phyloP scores from a whole-genome alignment of 2,797 vertebrate genomes.

The Xenops minutus region DNA sequence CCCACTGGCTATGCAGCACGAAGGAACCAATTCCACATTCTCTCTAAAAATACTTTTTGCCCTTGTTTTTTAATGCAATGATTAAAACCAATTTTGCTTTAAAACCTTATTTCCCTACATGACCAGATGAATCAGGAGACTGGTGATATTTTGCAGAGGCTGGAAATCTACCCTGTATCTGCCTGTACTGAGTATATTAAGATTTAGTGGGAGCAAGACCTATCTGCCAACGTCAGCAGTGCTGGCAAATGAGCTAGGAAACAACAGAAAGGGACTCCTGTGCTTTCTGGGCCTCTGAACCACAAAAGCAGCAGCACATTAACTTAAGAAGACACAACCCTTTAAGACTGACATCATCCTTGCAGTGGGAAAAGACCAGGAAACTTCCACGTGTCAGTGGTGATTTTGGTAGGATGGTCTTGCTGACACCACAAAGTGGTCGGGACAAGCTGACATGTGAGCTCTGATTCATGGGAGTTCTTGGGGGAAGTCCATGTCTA shows the following conservation, averaged over 20 bases:
- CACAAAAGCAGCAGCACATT: background rate
- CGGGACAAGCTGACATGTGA: background rate
- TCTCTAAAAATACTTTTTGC: background rate
- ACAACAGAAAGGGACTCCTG: background rate
- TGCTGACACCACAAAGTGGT: background rate
- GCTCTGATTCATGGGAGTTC: background rate
- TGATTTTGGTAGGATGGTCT: background rate
- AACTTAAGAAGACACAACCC: background rate
- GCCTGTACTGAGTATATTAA: background rate
- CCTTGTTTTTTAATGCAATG: background rate
- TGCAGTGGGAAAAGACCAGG: background rate
- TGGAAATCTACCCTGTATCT: background rate
- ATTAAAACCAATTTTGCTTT: background rate
- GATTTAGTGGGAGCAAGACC: background rate
- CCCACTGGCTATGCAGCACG: background rate
- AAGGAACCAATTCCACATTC: background rate
- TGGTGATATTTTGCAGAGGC: background rate
- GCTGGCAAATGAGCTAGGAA: background rate
- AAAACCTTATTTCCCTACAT: background rate
- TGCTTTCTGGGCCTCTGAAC: background rate
- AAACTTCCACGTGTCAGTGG: rapidly evolving
- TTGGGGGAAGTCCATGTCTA: background rate
- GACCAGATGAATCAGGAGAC: background rate
- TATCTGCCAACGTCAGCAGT: background rate
- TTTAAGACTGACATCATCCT: background rate